Evolutionary conservation across 2,888 invertebrate genomes (phyloP), one percentile per base, ranked within the genome.

Genomic region (Creontiades dilutus): DNA sequence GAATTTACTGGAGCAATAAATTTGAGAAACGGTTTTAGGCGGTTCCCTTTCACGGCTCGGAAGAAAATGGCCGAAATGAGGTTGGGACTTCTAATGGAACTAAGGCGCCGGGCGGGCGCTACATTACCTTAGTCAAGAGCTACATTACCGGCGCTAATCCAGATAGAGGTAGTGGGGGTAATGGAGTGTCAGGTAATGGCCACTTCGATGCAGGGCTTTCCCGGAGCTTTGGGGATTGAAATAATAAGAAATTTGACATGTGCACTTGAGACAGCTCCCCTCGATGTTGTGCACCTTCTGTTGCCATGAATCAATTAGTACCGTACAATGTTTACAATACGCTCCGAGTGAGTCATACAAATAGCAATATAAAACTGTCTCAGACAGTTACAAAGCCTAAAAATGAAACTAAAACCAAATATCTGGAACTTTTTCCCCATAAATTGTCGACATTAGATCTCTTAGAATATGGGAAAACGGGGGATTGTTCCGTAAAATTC

Each of bases 81-180:
- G 57, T 16, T 57, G 57, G 19, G 19, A 16, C 68, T 68, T 23
- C 68, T 68, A 68, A 68, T 68, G 68, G 68, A 23, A 23, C 23
- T 23, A 68, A 23, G 68, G 57, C 57, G 19, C n/a, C n/a, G 37
- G 37, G 37, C n/a, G n/a, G 68, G 68, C 19, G 5, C 68, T 23
- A 68, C 68, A 19, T 61, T 61, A 61, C 61, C 61, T 9, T 9
- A 19, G 61, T 19, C 37, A 37, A 61, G n/a, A 61, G 61, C 61
- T 61, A 61, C 61, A 68, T 68, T 68, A 68, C 68, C 68, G 68
- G 27, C 68, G 68, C 68, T 68, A 27, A 68, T 68, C 68, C 68
- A 68, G 68, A 19, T 52, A 52, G 23, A 3, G 23, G 12, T 23
- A 23, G 23, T 68, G 68, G 68, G 68, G 68, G 23, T 19, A 57